Conservation (phyloP, 2,888 invertebrate genomes). For the Drosophila kokeensis region DNA sequence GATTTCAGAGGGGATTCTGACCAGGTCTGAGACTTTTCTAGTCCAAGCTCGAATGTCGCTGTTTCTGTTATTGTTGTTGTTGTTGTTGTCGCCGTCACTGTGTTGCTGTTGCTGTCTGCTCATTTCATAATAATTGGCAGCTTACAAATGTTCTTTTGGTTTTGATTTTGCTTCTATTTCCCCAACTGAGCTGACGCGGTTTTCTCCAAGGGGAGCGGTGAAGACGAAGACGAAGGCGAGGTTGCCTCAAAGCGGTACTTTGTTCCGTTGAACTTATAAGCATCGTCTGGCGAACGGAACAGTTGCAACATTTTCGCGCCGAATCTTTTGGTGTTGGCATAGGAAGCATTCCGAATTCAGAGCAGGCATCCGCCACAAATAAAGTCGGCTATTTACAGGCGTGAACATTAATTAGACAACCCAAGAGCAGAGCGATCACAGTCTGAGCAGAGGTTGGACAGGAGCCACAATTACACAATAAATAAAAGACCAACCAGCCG, state of each 20-base stretch:
- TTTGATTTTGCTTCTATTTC: constrained; percentile 65
- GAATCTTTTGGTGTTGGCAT: constrained; percentile 30
- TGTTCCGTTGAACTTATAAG: constrained; percentile 70
- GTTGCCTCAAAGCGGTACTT: constrained; percentile 60
- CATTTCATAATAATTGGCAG: constrained; percentile 77
- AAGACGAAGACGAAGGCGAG: not conserved
- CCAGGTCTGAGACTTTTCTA: constrained; percentile 25
- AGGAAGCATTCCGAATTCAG: constrained; percentile 42
- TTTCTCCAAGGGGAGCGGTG: constrained; percentile 19
- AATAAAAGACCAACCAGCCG: constrained; percentile 49
- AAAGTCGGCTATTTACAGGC: constrained; percentile 70
- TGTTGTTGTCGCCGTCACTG: no score
- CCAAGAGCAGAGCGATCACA: constrained; percentile 25
- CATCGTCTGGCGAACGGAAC: constrained; percentile 25
- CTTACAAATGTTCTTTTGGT: constrained; percentile 75
- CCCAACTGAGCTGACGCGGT: constrained; percentile 51
- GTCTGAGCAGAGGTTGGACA: constrained; percentile 45
- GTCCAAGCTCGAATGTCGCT: constrained; percentile 60
- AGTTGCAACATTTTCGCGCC: constrained; percentile 56
- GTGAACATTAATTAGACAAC: constrained; percentile 75
- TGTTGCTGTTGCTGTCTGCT: constrained; percentile 44
- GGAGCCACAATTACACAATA: constrained; percentile 58
- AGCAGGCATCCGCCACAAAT: constrained; percentile 69
- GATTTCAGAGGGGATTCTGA: constrained; percentile 37
- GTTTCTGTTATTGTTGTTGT: constrained; percentile 11